A percentile compares a stretch with the other conserved stretches of the same genome.
phyloP scores from a whole-genome alignment of 2,888 invertebrate species.

The Acheta domesticus region DNA sequence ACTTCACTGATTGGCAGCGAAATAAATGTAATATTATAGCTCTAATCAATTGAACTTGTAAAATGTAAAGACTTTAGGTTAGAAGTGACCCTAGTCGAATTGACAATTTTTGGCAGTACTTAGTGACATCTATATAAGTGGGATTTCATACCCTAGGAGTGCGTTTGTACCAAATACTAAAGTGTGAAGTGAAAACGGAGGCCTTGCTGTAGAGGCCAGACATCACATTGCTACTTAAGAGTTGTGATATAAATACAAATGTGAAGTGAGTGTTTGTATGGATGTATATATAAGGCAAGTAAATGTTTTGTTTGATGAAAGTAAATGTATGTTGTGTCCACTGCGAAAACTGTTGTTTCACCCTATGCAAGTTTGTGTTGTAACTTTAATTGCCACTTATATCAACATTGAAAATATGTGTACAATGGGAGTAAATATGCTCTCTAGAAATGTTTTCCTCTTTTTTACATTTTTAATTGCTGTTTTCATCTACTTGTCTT shows the following conservation, averaged over 20 bases:
- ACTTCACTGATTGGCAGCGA: too few species aligned
- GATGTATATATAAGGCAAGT: background rate
- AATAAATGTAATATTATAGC: too few species aligned
- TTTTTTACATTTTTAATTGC: too few species aligned
- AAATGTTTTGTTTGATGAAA: slow-evolving; percentile 7
- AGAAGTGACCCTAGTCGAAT: slow-evolving; percentile 1
- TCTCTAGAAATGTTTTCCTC: too few species aligned
- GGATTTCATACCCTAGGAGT: background rate
- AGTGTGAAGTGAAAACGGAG: background rate
- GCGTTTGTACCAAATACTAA: slow-evolving; percentile 3
- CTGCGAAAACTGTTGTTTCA: background rate
- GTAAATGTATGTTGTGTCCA: background rate
- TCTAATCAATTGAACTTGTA: background rate
- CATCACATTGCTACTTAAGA: background rate
- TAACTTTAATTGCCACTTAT: background rate
- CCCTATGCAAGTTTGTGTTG: background rate
- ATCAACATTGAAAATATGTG: background rate
- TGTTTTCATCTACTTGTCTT: too few species aligned
- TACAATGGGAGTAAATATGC: too few species aligned
- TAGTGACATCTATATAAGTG: background rate
- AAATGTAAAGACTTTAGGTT: slow-evolving; percentile 5
- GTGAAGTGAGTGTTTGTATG: background rate
- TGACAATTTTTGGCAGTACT: background rate
- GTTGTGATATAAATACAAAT: slow-evolving; percentile 7
- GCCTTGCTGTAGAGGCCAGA: background rate